Conservation (phyloP, 1,140 invertebrate species). For the Drosophila oshimai region DNA sequence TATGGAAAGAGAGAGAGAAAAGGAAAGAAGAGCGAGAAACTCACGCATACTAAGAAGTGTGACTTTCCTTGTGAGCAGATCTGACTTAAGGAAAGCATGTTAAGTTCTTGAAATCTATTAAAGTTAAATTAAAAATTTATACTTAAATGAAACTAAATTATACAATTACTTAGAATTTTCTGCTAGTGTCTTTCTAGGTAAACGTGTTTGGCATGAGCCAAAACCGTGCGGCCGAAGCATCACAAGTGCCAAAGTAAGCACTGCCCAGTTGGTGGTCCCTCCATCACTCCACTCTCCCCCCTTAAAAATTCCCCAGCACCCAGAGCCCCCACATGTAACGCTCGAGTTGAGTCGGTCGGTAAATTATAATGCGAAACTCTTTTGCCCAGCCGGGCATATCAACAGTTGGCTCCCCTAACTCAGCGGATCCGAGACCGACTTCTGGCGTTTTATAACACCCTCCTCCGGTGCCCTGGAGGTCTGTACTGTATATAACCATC, state of each 20-base stretch:
- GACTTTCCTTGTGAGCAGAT: too few relatives aligned
- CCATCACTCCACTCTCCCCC: not conserved
- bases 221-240: conserved; percentile 49
- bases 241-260: conserved; percentile 59
- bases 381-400: conserved; percentile 74
- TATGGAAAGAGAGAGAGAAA: too few relatives aligned
- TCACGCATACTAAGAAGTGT: too few relatives aligned
- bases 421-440: conserved; percentile 21
- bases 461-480: not conserved
- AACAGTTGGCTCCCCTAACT: conserved; percentile 64
- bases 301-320: not conserved
- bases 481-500: conserved; percentile 21
- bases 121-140: not conserved
- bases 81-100: too few relatives aligned
- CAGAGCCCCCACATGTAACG: conserved; percentile 31
- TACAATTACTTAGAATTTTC: not conserved
- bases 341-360: conserved; percentile 66
- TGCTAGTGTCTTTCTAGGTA: not conserved
- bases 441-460: conserved; percentile 52
- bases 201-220: conserved; percentile 57
- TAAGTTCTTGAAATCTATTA: too few relatives aligned
- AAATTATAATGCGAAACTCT: conserved; percentile 75
- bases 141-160: not conserved
- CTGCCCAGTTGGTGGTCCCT: conserved; percentile 21
- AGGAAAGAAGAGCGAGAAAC: too few relatives aligned